phyloP scores from a whole-genome alignment of 2,113 vertebrate species.

The Oplegnathus fasciatus region DNA sequence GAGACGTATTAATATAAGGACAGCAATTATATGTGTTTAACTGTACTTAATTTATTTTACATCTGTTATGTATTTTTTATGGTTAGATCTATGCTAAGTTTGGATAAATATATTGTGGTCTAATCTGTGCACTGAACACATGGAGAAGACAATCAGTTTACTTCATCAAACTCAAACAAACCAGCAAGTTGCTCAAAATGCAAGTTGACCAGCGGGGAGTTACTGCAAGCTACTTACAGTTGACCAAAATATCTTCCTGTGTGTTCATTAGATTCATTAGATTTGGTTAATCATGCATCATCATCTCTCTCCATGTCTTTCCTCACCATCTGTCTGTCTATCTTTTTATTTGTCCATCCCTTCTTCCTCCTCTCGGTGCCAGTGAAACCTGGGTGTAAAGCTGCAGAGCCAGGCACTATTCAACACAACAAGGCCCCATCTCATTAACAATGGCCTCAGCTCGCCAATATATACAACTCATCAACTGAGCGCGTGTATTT shows the following conservation, averaged over 20 bases:
- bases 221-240: not conserved
- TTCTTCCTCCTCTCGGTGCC: not conserved
- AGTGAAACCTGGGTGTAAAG: constrained; percentile 35
- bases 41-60: not conserved
- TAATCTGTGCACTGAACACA: not conserved
- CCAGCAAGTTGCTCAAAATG: not conserved
- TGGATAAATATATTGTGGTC: not conserved
- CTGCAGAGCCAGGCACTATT: constrained; percentile 64
- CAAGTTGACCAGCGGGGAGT: not conserved
- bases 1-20: too few species aligned
- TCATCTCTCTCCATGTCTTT: not conserved
- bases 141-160: not conserved
- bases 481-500: constrained; percentile 29
- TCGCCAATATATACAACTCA: constrained; percentile 73
- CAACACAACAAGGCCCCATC: constrained; percentile 60
- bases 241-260: not conserved
- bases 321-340: constrained; percentile 8
- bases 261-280: not conserved
- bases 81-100: not conserved
- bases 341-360: not conserved
- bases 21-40: not conserved
- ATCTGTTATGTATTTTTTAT: not conserved
- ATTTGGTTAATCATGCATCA: not conserved
- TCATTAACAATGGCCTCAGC: constrained; percentile 75
- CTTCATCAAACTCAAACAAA: not conserved